Conservation (phyloP, 2,113 vertebrate species). For the Ammodytes marinus region DNA sequence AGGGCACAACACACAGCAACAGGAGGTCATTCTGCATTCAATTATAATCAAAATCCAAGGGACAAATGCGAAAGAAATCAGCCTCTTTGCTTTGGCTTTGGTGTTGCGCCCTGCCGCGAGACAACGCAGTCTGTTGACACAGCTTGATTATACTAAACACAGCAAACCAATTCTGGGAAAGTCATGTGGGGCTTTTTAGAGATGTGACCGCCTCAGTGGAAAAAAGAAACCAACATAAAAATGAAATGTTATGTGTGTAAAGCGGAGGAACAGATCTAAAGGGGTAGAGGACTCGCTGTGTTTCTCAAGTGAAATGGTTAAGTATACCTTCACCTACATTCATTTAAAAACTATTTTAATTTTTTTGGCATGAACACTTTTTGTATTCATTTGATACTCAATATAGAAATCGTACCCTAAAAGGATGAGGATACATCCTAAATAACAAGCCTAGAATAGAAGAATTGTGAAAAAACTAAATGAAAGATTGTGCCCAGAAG, state of each 20-base stretch:
- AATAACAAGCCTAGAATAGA: background rate
- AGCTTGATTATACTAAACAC: conserved; percentile 64
- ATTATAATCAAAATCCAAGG: background rate
- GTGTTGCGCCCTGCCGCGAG: conserved; percentile 25
- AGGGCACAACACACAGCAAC: background rate
- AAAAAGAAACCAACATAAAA: background rate
- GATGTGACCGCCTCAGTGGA: background rate
- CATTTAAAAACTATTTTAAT: background rate
- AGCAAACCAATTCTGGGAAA: conserved; percentile 45
- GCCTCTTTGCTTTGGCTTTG: background rate
- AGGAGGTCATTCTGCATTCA: background rate
- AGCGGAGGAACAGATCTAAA: background rate
- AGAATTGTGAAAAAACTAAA: background rate
- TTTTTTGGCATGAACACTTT: too few relatives aligned
- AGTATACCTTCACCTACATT: background rate
- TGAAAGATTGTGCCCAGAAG: background rate
- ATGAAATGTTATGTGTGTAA: background rate
- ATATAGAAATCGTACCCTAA: background rate
- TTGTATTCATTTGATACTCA: too few relatives aligned
- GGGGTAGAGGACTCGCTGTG: background rate
- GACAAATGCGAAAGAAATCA: conserved; percentile 7
- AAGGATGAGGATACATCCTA: background rate
- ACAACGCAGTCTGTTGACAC: conserved; percentile 60
- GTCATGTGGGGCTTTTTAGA: background rate
- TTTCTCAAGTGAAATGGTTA: background rate